phyloP scores from a whole-genome alignment of 2,797 vertebrate species.

The Gobio occitaniae region DNA sequence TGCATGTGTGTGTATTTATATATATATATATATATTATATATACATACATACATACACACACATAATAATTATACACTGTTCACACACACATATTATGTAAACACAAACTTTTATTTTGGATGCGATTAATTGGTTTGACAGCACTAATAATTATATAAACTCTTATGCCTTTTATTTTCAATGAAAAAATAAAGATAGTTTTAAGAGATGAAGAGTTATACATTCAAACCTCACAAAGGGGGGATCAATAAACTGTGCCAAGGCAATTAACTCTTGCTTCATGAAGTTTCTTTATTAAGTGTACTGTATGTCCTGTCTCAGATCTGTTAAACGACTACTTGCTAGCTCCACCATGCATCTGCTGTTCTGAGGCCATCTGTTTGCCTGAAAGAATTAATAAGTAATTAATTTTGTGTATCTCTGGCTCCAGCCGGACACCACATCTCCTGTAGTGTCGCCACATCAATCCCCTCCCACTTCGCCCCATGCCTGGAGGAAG shows the following conservation, averaged over 20 bases:
- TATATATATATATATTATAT: too few relatives aligned
- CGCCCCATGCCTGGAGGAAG: conserved; percentile 94
- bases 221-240: background rate
- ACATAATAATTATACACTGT: too few relatives aligned
- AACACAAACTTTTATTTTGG: too few relatives aligned
- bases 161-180: too few relatives aligned
- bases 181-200: too few relatives aligned
- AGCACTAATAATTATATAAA: too few relatives aligned
- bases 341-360: background rate
- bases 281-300: background rate
- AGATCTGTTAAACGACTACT: background rate
- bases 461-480: conserved; percentile 93
- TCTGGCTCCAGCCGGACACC: conserved; percentile 81
- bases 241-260: background rate
- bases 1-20: too few relatives aligned
- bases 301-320: background rate
- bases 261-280: background rate
- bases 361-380: background rate
- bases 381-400: conserved; percentile 3
- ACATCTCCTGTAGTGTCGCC: conserved; percentile 96
- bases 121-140: too few relatives aligned
- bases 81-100: too few relatives aligned
- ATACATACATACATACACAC: too few relatives aligned
- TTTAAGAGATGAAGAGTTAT: background rate
- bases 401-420: conserved; percentile 16